A percentile compares a stretch with the other conserved stretches of the same genome.
Conservation (phyloP, 2,113 vertebrate species). For the Gnathonemus longibarbis region DNA sequence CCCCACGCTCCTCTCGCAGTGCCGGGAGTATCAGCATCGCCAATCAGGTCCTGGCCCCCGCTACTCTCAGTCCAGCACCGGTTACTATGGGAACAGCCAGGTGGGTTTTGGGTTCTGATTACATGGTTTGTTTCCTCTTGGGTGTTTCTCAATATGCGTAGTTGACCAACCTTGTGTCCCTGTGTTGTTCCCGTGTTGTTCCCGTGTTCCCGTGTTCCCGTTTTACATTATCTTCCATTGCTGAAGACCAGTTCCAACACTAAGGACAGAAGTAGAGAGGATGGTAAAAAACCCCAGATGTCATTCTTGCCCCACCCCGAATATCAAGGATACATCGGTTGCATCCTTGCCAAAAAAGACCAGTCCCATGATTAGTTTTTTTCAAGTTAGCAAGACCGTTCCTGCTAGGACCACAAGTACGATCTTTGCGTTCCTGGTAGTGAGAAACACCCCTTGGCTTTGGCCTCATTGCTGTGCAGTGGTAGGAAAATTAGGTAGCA, state of each 20-base stretch:
- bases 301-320: not conserved
- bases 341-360: not conserved
- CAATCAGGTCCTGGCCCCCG: conserved; percentile 18
- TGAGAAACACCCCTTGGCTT: not conserved
- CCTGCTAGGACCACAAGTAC: not conserved
- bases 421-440: not conserved
- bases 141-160: not conserved
- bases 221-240: not conserved
- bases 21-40: conserved; percentile 33
- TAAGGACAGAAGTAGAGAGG: not conserved
- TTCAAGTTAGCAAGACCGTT: not conserved
- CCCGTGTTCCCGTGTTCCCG: not conserved
- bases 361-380: not conserved
- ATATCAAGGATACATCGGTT: not conserved
- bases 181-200: not conserved
- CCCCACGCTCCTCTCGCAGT: conserved; percentile 18
- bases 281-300: not conserved
- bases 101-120: not conserved
- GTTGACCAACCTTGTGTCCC: not conserved
- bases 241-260: not conserved
- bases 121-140: not conserved
- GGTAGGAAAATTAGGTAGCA: not conserved
- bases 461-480: not conserved
- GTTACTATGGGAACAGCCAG: not conserved
- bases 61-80: not conserved